Evolutionary conservation across 2,113 vertebrate species (phyloP).

Genomic region (Microcebus tavaratra): DNA sequence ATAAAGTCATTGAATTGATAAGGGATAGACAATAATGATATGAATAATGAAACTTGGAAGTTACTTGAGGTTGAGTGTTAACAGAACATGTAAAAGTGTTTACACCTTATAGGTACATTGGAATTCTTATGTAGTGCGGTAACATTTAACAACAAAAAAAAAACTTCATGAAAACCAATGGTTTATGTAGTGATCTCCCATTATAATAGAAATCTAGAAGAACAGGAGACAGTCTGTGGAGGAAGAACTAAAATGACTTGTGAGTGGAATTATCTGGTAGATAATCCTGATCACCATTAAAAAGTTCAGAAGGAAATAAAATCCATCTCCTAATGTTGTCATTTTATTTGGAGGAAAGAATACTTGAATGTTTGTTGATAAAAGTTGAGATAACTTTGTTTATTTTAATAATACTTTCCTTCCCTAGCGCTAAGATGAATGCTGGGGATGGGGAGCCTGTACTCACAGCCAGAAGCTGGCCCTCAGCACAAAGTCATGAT

Average conservation of each 20-base stretch:
- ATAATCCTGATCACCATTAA: neutral
- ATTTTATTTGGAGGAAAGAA: neutral
- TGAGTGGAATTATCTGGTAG: neutral
- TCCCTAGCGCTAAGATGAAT: neutral
- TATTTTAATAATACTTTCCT: neutral
- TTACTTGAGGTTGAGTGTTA: neutral
- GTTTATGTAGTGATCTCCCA: neutral
- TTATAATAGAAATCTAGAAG: neutral
- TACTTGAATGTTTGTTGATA: neutral
- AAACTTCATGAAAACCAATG: neutral
- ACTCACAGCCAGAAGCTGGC: neutral
- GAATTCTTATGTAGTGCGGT: neutral
- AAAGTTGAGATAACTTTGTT: neutral
- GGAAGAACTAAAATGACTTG: neutral
- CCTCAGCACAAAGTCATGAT: neutral
- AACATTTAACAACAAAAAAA: neutral
- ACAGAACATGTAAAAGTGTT: neutral
- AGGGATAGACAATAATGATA: neutral
- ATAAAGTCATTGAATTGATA: neutral
- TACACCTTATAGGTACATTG: neutral
- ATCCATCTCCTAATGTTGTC: neutral
- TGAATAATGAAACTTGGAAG: neutral
- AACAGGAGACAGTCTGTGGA: neutral
- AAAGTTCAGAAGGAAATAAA: neutral
- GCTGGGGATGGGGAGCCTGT: too few species aligned